phyloP scores from a whole-genome alignment of 2,888 invertebrate species.

The Eurois occulta region DNA sequence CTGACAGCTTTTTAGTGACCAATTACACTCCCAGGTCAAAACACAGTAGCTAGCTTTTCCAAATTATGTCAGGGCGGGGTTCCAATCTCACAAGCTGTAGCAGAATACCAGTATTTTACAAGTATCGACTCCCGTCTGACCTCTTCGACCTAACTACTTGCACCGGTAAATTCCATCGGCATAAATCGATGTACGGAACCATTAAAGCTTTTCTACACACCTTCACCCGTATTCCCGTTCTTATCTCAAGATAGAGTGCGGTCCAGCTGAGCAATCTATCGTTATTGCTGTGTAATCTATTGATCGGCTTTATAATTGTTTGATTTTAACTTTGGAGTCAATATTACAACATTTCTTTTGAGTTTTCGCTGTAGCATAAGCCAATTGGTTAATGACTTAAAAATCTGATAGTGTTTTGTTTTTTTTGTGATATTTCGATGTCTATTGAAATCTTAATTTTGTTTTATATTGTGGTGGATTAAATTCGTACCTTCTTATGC shows the following conservation, averaged over 20 bases:
- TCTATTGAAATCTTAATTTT: not conserved
- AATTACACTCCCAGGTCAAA: not conserved
- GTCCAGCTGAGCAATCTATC: conserved; percentile 56
- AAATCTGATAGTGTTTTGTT: conserved; percentile 7
- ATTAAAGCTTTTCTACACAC: conserved; percentile 59
- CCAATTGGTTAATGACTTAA: conserved; percentile 18
- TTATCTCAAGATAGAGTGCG: conserved; percentile 64
- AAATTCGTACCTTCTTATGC: conserved; percentile 16
- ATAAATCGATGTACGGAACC: conserved; percentile 60
- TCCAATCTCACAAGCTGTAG: conserved; percentile 46
- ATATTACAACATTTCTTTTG: conserved; percentile 49
- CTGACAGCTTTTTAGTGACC: not conserved
- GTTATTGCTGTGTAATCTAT: conserved; percentile 65
- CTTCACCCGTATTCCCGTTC: conserved; percentile 51
- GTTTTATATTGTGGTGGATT: conserved; percentile 6
- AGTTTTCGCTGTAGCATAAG: conserved; percentile 1
- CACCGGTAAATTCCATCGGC: conserved; percentile 50
- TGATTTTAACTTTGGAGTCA: conserved; percentile 45
- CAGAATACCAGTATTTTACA: conserved; percentile 52
- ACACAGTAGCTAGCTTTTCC: conserved; percentile 40
- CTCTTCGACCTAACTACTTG: conserved; percentile 41
- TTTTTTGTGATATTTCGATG: not conserved
- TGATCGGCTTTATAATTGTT: conserved; percentile 65
- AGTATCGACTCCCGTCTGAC: conserved; percentile 56
- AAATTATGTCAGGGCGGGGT: conserved; percentile 52